phyloP scores from a whole-genome alignment of 2,888 invertebrate species.

The Xylophagus ater region DNA sequence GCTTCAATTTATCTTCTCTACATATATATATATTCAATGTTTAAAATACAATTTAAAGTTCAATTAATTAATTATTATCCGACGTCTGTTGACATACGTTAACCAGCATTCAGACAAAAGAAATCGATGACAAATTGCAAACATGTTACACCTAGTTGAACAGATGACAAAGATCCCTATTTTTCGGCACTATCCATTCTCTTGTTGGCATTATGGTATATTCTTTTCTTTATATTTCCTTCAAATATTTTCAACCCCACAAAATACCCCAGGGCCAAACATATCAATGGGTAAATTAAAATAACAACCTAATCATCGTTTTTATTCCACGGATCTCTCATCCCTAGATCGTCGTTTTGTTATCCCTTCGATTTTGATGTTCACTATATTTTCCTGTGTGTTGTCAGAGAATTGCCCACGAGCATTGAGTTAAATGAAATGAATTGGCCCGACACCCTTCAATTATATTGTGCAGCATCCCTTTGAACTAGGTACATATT shows the following conservation, averaged over 20 bases:
- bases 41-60: too few species aligned
- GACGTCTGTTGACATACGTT: constrained; percentile 22
- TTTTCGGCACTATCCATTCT: constrained; percentile 3
- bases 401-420: constrained; percentile 14
- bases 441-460: constrained; percentile 26
- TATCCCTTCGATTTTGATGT: constrained; percentile 9
- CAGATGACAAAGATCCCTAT: constrained; percentile 17
- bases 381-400: constrained; percentile 7
- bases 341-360: constrained; percentile 13
- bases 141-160: constrained; percentile 40
- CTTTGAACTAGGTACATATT: constrained; percentile 4
- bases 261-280: constrained; percentile 19
- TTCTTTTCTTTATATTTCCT: too few species aligned
- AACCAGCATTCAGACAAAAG: constrained; percentile 17
- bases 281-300: constrained; percentile 42
- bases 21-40: too few species aligned
- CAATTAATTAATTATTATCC: constrained; percentile 35
- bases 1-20: too few species aligned
- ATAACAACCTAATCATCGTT: constrained; percentile 43
- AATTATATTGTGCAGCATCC: constrained; percentile 17
- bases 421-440: constrained; percentile 23
- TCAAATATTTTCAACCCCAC: constrained; percentile 17
- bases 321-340: constrained; percentile 21
- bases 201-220: neutral
- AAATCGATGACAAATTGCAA: constrained; percentile 24